These are phyloP conservation scores for Cremastinae sp. DNA, from an alignment of 2,888 invertebrate genomes.

Conservation along the genomic window DNA sequence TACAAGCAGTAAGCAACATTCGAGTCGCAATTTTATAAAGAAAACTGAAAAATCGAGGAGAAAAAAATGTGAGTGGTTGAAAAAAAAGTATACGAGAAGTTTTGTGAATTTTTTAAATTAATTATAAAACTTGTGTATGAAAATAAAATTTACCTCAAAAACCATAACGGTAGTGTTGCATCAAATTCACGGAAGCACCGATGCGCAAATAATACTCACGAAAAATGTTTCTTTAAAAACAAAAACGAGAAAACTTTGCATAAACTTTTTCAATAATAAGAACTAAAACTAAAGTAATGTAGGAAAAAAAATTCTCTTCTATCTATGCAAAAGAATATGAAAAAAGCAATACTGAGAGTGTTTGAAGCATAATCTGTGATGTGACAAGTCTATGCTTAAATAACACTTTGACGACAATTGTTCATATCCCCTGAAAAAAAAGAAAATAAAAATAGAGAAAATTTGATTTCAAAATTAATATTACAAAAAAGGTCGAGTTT, in stretches of 20 bases:
- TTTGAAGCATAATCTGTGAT: constrained; percentile 5
- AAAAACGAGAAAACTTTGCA: constrained; percentile 38
- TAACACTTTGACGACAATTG: constrained; percentile 29
- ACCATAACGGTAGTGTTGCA: constrained; percentile 38
- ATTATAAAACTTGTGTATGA: background rate
- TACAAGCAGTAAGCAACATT: background rate
- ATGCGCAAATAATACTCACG: constrained; percentile 54
- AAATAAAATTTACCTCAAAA: constrained; percentile 49
- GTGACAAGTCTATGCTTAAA: constrained; percentile 12
- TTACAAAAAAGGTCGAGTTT: constrained; percentile 14
- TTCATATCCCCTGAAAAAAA: constrained; percentile 42
- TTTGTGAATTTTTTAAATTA: background rate
- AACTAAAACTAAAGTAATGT: constrained; percentile 10
- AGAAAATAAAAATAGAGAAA: background rate
- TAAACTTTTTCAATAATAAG: too few relatives aligned
- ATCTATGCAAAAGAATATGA: background rate
- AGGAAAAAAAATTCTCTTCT: too few relatives aligned
- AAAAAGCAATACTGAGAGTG: constrained; percentile 21
- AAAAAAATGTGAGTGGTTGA: background rate
- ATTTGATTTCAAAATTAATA: background rate
- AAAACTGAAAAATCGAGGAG: background rate
- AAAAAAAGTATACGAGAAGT: constrained; percentile 5
- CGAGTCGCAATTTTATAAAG: background rate
- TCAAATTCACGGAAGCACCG: constrained; percentile 32
- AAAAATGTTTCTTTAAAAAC: constrained; percentile 52